Evolutionary conservation across 2,797 vertebrate species (phyloP), one percentile per base, ranked within the genome.

Genomic region (Microcaecilia unicolor): DNA sequence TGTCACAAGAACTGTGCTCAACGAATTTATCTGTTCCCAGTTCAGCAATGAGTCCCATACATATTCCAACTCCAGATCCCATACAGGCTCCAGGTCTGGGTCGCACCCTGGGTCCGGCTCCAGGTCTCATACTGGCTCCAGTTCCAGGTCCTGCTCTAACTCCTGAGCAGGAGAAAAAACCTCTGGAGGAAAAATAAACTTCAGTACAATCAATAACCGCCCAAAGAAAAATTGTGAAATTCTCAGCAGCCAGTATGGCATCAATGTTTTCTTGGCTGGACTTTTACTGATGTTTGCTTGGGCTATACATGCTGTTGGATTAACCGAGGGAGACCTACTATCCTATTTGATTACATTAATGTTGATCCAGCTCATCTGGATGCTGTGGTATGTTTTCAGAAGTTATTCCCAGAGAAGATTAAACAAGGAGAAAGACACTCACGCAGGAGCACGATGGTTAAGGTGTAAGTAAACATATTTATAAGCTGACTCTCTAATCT

Each of bases 231-330:
- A 87, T 64, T 92, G 89, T 1, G 90, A 90, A 77, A 81, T 85
- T 39, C 82, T 95, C 50, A 98, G 95, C 60, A 90, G 85, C 16
- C 95, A 99, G 78, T 97, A 97, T 31, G 95, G 93, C 19, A 85
- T 88, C 69, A 94, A 91, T 10, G 56, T 93, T 41, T 81, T 97
- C 44, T 64, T 92, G 51, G 81, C 90, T 12, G 95, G 95, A 22
- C 68, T 85, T 41, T 76, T 93, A 49, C 58, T 98, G 55, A 91
- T 93, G 79, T 76, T 98, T 45, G 91, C 92, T 37, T 75, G 86
- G 49, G 81, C 91, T 4, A 78, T 91, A 55, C 84, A 85, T 3
- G 84, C 79, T 5, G 56, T 79, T 22, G 66, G 83, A 16, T 77
- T 92, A 54, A 67, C 75, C 32, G 85, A 90, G 60, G 75, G 88